Evolutionary conservation across 2,797 vertebrate genomes (phyloP).

Genomic region (Schizopygopsis pylzovi): DNA sequence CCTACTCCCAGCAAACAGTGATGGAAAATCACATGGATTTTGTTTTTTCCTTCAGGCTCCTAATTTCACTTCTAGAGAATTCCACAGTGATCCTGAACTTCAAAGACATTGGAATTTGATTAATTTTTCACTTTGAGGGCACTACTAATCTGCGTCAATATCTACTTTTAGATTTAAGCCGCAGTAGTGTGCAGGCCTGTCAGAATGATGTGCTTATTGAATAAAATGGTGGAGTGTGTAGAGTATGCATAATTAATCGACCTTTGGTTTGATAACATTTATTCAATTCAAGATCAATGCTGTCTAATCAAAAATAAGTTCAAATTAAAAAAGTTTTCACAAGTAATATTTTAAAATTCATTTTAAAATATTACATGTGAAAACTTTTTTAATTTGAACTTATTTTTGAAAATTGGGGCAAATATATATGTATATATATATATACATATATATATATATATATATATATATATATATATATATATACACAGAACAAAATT

Average conservation of each 20-base stretch:
- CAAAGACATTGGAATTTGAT: slow-evolving; percentile 72
- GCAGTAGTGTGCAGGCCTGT: slow-evolving; percentile 42
- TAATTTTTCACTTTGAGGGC: slow-evolving; percentile 73
- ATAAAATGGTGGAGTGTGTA: neutral
- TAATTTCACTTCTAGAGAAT: slow-evolving; percentile 56
- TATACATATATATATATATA: too few species aligned
- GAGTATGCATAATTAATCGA: neutral
- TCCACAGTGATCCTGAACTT: slow-evolving; percentile 66
- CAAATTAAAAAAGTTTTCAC: neutral
- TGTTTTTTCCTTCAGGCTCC: slow-evolving; percentile 20
- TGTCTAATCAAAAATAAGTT: neutral
- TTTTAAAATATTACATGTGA: too few species aligned
- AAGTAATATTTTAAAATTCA: neutral
- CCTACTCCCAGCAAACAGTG: neutral
- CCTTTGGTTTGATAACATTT: slow-evolving; percentile 12
- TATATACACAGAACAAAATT: too few species aligned
- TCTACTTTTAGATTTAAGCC: slow-evolving; percentile 62
- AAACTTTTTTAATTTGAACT: too few species aligned
- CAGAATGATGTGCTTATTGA: slow-evolving; percentile 29
- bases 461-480: too few species aligned
- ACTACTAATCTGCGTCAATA: slow-evolving; percentile 59
- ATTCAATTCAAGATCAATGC: neutral
- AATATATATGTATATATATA: too few species aligned
- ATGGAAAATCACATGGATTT: slow-evolving; percentile 32
- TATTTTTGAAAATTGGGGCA: too few species aligned